These are phyloP conservation scores for Campoletis raptor DNA, from an alignment of 2,888 invertebrate genomes.

Conservation along the genomic window DNA sequence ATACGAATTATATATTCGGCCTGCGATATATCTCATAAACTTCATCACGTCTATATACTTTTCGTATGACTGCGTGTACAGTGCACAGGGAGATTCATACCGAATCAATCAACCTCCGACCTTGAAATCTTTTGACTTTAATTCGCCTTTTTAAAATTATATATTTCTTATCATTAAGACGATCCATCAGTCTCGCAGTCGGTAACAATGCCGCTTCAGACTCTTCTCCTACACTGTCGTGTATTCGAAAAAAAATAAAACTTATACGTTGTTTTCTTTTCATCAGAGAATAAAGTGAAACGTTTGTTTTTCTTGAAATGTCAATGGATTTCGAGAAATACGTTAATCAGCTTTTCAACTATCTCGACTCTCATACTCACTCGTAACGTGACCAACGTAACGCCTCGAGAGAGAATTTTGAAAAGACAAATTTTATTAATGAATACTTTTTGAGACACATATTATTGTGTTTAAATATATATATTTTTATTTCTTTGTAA, in stretches of 20 bases:
- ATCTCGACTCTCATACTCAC: too few species aligned
- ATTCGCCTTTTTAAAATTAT: background rate
- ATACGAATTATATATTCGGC: slow-evolving; percentile 34
- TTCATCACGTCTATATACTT: background rate
- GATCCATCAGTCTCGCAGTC: background rate
- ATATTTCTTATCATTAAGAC: background rate
- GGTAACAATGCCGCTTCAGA: too few species aligned
- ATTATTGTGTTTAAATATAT: background rate
- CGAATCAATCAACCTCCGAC: background rate
- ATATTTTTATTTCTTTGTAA: background rate
- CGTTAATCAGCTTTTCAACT: too few species aligned
- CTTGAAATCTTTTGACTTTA: background rate
- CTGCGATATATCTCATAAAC: background rate
- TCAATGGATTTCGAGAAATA: too few species aligned
- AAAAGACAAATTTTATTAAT: background rate
- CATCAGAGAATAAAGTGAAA: too few species aligned
- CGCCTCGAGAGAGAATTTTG: background rate
- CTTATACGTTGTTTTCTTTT: too few species aligned
- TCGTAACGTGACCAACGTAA: too few species aligned
- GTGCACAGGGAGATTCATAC: background rate
- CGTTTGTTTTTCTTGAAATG: too few species aligned
- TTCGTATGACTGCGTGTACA: background rate
- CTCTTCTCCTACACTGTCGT: too few species aligned
- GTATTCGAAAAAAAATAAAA: too few species aligned
- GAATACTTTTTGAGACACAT: background rate